Evolutionary conservation across 2,113 vertebrate genomes (phyloP).

Genomic region (Gobio gobio): DNA sequence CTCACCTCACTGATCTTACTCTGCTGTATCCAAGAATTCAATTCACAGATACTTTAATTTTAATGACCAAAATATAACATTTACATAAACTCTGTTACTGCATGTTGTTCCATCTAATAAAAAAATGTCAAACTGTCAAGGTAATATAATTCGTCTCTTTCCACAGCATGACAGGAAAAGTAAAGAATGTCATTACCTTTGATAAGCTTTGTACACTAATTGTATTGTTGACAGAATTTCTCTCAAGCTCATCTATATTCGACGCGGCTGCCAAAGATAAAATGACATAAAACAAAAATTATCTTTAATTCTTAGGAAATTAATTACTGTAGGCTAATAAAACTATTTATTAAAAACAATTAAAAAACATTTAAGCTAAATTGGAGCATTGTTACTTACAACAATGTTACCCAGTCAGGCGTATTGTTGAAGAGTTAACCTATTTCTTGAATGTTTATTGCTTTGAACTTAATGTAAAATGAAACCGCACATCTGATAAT

Average conservation of each 20-base stretch:
- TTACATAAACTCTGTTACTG: background rate
- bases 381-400: background rate
- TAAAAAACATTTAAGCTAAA: background rate
- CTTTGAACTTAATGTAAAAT: background rate
- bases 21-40: background rate
- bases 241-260: background rate
- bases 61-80: background rate
- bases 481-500: background rate
- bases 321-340: too few relatives aligned
- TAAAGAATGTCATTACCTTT: background rate
- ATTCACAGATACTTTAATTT: background rate
- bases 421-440: background rate
- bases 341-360: too few relatives aligned
- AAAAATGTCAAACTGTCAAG: background rate
- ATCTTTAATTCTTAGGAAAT: background rate
- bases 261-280: background rate
- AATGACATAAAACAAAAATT: background rate
- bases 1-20: background rate
- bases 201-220: background rate
- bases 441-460: background rate
- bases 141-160: background rate
- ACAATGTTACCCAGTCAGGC: background rate
- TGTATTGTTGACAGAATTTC: background rate
- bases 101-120: background rate
- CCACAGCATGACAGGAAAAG: background rate